phyloP scores from a whole-genome alignment of 1,140 invertebrate species.

The Macrocentrus cingulum region DNA sequence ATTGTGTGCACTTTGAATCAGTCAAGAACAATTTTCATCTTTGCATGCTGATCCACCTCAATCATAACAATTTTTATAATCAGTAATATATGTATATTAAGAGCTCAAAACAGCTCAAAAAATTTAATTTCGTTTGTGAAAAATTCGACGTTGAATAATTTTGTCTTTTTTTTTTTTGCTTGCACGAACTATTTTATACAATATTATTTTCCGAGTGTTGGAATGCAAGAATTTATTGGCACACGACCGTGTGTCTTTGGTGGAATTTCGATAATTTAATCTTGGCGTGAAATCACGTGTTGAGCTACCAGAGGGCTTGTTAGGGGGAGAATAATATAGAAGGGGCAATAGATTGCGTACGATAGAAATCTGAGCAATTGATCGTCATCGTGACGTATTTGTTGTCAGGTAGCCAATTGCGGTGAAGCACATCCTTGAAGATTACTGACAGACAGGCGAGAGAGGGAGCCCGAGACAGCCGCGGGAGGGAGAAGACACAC shows the following conservation, averaged over 20 bases:
- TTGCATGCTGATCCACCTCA: too few relatives aligned
- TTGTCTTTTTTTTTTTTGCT: too few relatives aligned
- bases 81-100: too few relatives aligned
- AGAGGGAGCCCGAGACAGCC: background rate
- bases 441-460: conserved; percentile 29
- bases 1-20: too few relatives aligned
- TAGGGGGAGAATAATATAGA: too few relatives aligned
- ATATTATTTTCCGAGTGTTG: too few relatives aligned
- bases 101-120: too few relatives aligned
- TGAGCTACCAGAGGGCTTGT: conserved; percentile 16
- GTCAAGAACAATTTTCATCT: too few relatives aligned
- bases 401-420: conserved; percentile 39
- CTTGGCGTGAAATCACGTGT: conserved; percentile 11
- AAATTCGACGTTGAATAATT: too few relatives aligned
- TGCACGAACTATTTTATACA: background rate
- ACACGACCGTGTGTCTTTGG: conserved; percentile 1
- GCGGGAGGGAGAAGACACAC: conserved; percentile 29
- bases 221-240: conserved; percentile 13
- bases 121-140: too few relatives aligned
- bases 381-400: conserved; percentile 20
- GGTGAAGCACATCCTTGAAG: conserved; percentile 30
- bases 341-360: too few relatives aligned
- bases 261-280: conserved; percentile 26
- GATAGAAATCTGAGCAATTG: conserved; percentile 18
- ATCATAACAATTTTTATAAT: too few relatives aligned